A percentile compares a stretch with the other conserved stretches of the same genome.
Conservation (phyloP, 2,888 invertebrate species). For the Acronicta aceris region DNA sequence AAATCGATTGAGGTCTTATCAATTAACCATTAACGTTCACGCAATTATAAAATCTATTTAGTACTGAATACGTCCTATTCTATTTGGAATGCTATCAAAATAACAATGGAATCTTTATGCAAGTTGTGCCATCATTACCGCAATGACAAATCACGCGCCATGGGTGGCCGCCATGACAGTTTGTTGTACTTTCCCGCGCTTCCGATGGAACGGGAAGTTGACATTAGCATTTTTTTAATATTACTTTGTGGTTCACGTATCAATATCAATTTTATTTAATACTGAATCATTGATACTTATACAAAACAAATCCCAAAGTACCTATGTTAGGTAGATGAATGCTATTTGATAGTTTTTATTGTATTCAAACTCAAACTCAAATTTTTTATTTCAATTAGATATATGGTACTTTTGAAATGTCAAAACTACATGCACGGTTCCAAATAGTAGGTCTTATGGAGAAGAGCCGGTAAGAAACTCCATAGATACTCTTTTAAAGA, state of each 20-base stretch:
- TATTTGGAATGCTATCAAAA: conserved; percentile 16
- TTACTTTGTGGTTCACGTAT: conserved; percentile 2
- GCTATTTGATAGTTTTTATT: no score
- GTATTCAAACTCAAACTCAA: no score
- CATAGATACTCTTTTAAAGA: no score
- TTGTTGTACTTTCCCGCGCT: conserved; percentile 64
- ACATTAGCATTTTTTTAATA: conserved; percentile 62
- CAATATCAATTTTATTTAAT: conserved; percentile 25
- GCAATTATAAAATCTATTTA: conserved; percentile 14
- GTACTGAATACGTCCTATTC: conserved; percentile 6
- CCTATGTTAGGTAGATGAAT: neutral
- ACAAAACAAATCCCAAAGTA: neutral
- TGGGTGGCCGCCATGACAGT: conserved; percentile 83
- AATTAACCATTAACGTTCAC: conserved; percentile 18
- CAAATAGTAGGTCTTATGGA: no score
- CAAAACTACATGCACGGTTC: no score
- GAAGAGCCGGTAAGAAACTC: no score
- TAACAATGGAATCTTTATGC: conserved; percentile 47
- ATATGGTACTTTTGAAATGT: no score
- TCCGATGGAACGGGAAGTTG: conserved; percentile 69
- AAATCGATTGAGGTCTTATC: conserved; percentile 6
- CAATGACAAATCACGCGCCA: conserved; percentile 75
- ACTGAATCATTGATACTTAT: conserved; percentile 15
- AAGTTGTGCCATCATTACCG: conserved; percentile 67
- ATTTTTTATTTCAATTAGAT: no score